Evolutionary conservation across 2,888 invertebrate genomes (phyloP), one percentile per base, ranked within the genome.

Genomic region (Anoplius nigerrimus): DNA sequence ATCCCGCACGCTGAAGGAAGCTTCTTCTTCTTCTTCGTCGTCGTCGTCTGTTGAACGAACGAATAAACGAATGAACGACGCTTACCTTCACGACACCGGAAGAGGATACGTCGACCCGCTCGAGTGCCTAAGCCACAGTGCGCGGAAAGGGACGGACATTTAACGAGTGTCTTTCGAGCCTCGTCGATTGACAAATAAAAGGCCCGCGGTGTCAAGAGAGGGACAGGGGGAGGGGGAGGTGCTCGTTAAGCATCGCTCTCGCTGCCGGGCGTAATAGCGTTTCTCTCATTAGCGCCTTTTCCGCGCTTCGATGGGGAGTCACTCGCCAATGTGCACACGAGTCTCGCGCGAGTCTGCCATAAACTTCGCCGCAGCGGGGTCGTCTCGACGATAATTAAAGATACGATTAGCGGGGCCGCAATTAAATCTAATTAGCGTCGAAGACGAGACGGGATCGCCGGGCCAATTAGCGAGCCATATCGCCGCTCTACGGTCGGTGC

Each of bases 351-450:
- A 18, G 48, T 48, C 48, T 15, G 13, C n/a, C 48, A 48, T 48
- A 16, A 18, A 48, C n/a, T n/a, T 48, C 16, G 6, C 48, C 34
- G 34, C 34, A 34, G 6, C 48, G 48, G 15, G 18, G n/a, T 45
- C 22, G 48, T 34, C 48, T 16, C 16, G 53, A n/a, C 54, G 65
- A 75, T 79, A 81, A 82, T 83, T 79, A 80, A 83, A 78, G 79
- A 75, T 69, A 69, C 80, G 74, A 81, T 81, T 82, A 82, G 83
- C 78, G 81, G 71, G 45, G 73, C 78, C 75, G 71, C 79, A 82
- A 84, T 84, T 83, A 80, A 81, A 82, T 81, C 80, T 81, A 83
- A 84, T 84, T 83, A 84, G 80, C 73, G 72, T 69, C 66, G 42
- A 60, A 64, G 58, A 65, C 61, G 64, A 71, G 66, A 52, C 6